Base-by-base conservation (phyloP, 1,140 invertebrate genomes). In the Schlechtendalia chinensis region DNA sequence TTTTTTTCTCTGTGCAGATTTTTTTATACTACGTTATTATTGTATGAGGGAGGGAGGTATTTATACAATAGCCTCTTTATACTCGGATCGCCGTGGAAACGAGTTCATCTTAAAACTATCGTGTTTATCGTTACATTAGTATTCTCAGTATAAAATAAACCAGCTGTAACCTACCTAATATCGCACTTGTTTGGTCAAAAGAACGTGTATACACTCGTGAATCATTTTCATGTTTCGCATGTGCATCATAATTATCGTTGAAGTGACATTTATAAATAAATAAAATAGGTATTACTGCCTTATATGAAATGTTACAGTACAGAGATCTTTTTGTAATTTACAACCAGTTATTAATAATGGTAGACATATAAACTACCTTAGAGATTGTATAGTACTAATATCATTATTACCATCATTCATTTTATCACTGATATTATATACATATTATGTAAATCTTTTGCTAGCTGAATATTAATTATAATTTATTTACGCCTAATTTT, bases 161-260 rank as follows among this genome's bases (percentile, higher is more conserved):
- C 72, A 59, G 56, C 32, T 24, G 22, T 72, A 53, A 72, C 47
- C 27, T 53, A 47, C 47, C 69, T 72, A 54, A 72, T 69, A 69
- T 72, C 50, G 69, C 24, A 72, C 69, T 72, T 53, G 50, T 72
- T 53, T 53, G 27, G n/a, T 39, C 39, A 39, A 45, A 75, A 58
- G 54, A 72, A 72, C 27, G 32, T 75, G 16, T 75, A 58, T 58
- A 59, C 32, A 75, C 72, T 53, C 5, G 22, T 17, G 54, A 75
- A 75, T 75, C 27, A 75, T 75, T 75, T 59, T 75, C 72, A 75
- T 75, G 54, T 75, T 75, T 75, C 29, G n/a, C 72, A 59, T 54
- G 72, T 59, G n/a, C 56, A 27, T 58, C 5, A 16, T 39, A 59
- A 75, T 75, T 59, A 75, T 45, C 45, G 16, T 45, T 24, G 39